These are phyloP conservation scores for Hestina assimilis DNA, from an alignment of 1,140 invertebrate species.

Conservation along the genomic window DNA sequence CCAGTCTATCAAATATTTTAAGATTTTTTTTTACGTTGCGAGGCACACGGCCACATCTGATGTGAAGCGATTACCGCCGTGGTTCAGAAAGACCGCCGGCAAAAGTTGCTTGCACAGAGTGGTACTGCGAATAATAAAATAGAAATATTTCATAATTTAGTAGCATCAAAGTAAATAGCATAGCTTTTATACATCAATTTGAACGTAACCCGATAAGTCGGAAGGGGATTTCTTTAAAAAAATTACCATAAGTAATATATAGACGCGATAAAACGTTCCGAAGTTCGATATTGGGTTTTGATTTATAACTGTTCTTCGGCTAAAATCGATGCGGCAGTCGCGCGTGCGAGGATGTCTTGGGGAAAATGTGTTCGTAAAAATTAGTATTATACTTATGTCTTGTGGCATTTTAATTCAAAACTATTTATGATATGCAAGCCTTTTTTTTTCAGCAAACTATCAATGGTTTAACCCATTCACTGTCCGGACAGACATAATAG, in stretches of 20 bases:
- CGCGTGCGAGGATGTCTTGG: background rate
- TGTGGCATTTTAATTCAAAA: too few relatives aligned
- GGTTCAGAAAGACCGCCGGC: too few relatives aligned
- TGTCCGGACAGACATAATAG: too few relatives aligned
- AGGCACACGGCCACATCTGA: too few relatives aligned
- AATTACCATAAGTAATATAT: constrained; percentile 41
- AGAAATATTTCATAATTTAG: background rate
- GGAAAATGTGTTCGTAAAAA: background rate
- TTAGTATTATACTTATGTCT: too few relatives aligned
- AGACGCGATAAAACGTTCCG: constrained; percentile 32
- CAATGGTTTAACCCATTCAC: too few relatives aligned
- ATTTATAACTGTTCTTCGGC: constrained; percentile 34
- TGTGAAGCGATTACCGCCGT: too few relatives aligned
- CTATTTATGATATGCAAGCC: too few relatives aligned
- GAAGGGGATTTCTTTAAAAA: constrained; percentile 14
- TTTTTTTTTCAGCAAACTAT: too few relatives aligned
- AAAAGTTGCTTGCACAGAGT: too few relatives aligned
- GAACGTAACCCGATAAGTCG: constrained; percentile 3
- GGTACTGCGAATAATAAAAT: background rate
- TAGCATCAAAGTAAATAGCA: background rate
- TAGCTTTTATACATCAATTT: background rate
- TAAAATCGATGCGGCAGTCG: constrained; percentile 15
- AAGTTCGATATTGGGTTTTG: constrained; percentile 40
- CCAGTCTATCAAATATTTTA: too few relatives aligned
- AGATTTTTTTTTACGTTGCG: too few relatives aligned